These are phyloP conservation scores for Scarus forsteni DNA, from an alignment of 2,797 vertebrate species.

Conservation along the genomic window DNA sequence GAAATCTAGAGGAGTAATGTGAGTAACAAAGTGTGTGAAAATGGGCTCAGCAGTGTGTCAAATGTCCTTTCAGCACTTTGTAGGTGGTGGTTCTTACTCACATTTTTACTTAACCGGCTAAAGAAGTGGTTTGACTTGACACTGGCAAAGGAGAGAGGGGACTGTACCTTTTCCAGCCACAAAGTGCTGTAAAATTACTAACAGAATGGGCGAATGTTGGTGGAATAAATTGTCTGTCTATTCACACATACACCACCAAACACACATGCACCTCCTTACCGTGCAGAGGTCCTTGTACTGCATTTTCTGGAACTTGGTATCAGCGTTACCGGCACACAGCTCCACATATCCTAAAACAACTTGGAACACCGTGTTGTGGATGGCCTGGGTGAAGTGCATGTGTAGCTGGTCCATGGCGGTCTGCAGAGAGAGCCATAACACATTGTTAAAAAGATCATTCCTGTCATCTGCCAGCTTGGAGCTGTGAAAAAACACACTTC, in stretches of 20 bases:
- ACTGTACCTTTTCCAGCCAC: neutral
- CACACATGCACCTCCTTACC: constrained; percentile 78
- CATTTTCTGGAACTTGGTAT: constrained; percentile 99
- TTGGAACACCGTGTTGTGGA: constrained; percentile 99
- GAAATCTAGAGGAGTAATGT: neutral
- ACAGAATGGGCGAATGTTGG: neutral
- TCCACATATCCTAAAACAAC: constrained; percentile 99
- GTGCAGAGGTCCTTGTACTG: constrained; percentile 98
- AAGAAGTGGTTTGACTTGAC: neutral
- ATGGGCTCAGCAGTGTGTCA: constrained; percentile 3
- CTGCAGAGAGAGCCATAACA: constrained; percentile 75
- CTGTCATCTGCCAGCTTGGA: constrained; percentile 12
- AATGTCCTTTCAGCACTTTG: constrained; percentile 11
- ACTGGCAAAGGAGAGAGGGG: constrained; percentile 2
- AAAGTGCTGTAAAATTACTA: neutral
- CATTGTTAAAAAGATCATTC: constrained; percentile 30
- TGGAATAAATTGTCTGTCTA: neutral
- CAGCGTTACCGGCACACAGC: constrained; percentile 95
- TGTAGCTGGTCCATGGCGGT: constrained; percentile 99
- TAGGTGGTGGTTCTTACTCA: constrained; percentile 12
- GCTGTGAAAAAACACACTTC: constrained; percentile 16
- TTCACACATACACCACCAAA: neutral
- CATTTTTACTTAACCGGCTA: constrained; percentile 7
- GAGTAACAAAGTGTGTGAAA: constrained; percentile 4
- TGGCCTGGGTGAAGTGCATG: constrained; percentile 99